Evolutionary conservation across 2,113 vertebrate genomes (phyloP).

Genomic region (Donacobius atricapilla): DNA sequence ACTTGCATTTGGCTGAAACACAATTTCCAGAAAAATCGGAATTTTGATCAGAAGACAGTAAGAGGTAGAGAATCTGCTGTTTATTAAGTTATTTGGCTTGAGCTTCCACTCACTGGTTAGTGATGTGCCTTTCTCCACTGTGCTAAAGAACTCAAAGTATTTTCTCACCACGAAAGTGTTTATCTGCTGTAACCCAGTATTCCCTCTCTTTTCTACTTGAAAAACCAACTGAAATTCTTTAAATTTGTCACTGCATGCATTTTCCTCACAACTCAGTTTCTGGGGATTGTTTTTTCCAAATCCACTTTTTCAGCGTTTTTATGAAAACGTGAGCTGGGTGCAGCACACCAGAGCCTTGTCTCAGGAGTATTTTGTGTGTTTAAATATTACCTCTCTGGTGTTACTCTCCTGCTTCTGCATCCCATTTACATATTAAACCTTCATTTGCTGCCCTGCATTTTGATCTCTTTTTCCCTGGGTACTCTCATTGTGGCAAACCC

Average conservation of each 20-base stretch:
- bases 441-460: neutral
- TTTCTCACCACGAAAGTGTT: neutral
- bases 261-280: neutral
- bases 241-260: neutral
- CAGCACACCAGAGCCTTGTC: neutral
- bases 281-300: neutral
- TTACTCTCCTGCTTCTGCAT: neutral
- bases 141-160: neutral
- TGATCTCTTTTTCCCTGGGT: neutral
- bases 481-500: neutral
- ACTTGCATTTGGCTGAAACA: neutral
- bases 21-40: neutral
- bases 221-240: neutral
- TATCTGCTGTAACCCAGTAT: neutral
- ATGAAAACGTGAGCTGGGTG: neutral
- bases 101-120: neutral
- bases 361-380: neutral
- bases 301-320: neutral
- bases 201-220: neutral
- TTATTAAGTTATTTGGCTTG: slow-evolving; percentile 31
- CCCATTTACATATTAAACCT: neutral
- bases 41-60: neutral
- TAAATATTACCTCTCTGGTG: neutral
- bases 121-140: neutral
- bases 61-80: neutral